A percentile compares a stretch with the other conserved stretches of the same genome.
Evolutionary conservation across 2,113 vertebrate species (phyloP).

Genomic region (Desmodus rotundus): DNA sequence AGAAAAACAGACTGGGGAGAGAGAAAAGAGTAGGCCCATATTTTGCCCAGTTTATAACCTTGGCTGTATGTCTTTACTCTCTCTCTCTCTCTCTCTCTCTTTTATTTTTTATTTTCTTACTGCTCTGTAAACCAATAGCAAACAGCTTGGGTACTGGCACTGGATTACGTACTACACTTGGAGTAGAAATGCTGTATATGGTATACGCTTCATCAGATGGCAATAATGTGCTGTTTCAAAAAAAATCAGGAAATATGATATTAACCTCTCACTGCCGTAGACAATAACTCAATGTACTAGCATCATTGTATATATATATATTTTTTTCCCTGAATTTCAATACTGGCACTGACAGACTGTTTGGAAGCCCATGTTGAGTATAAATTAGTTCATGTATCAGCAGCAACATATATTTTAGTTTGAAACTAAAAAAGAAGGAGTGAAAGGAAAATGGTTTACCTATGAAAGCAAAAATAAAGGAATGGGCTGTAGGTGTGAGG

Average conservation of each 20-base stretch:
- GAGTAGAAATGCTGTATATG: not conserved
- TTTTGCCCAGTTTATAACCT: not conserved
- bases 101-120: not conserved
- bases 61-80: not conserved
- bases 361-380: not conserved
- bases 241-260: not conserved
- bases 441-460: not conserved
- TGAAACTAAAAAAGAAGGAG: not conserved
- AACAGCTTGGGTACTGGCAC: not conserved
- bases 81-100: no score
- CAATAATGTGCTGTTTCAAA: not conserved
- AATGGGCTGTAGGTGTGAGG: not conserved
- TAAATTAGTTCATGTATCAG: not conserved
- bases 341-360: not conserved
- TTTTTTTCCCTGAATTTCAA: not conserved
- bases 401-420: not conserved
- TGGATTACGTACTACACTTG: not conserved
- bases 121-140: not conserved
- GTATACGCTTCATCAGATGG: not conserved
- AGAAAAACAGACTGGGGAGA: not conserved
- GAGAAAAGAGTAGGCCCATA: not conserved
- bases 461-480: not conserved
- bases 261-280: not conserved
- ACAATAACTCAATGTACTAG: not conserved
- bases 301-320: not conserved